Percentiles rank a stretch among this genome's conserved stretches.
phyloP scores from a whole-genome alignment of 1,140 invertebrate genomes.

The Halesus radiatus region DNA sequence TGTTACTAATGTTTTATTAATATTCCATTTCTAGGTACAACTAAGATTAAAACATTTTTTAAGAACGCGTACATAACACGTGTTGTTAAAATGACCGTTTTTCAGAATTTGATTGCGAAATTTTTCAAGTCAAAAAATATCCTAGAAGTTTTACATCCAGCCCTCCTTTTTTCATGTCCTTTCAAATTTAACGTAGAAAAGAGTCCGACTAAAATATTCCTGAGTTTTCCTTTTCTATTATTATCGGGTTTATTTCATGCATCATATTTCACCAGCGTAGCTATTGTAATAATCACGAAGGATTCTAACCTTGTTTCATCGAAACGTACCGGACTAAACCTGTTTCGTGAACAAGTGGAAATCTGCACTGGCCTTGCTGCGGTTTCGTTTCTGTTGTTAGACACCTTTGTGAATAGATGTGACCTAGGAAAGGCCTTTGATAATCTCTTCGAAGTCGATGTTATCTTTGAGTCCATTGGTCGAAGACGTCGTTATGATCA shows the following conservation, averaged over 20 bases:
- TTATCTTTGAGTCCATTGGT: neutral
- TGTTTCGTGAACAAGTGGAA: neutral
- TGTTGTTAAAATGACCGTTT: neutral
- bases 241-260: neutral
- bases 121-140: slow-evolving; percentile 9
- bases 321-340: neutral
- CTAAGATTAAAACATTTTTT: neutral
- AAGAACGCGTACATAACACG: neutral
- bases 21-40: neutral
- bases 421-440: neutral
- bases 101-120: neutral
- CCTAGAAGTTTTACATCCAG: neutral
- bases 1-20: neutral
- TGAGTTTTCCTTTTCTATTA: neutral
- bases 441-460: neutral
- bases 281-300: neutral
- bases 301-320: neutral
- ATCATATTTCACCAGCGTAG: neutral
- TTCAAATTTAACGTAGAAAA: neutral
- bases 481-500: neutral
- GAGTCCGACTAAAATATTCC: neutral
- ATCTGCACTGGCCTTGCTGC: neutral
- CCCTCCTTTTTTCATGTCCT: neutral
- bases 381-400: neutral
- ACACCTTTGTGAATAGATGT: neutral